Evolutionary conservation across 2,113 vertebrate genomes (phyloP).

Genomic region (Sprattus sprattus): DNA sequence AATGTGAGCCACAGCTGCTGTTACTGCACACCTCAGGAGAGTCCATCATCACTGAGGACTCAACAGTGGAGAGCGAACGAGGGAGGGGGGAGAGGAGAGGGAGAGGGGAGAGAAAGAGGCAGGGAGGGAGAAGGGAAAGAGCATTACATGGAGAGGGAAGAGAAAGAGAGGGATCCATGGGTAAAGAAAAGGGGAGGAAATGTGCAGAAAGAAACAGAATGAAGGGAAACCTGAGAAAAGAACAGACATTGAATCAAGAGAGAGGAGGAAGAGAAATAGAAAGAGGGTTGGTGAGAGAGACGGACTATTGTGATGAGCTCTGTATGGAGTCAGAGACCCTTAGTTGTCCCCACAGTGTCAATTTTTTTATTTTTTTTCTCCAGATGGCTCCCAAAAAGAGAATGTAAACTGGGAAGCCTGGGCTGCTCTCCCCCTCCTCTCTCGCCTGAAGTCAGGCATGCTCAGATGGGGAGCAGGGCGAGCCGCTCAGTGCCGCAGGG

Average conservation of each 20-base stretch:
- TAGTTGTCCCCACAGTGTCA: constrained; percentile 41
- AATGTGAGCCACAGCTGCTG: constrained; percentile 66
- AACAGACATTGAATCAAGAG: background rate
- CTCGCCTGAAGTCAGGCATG: background rate
- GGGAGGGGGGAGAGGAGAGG: constrained; percentile 13
- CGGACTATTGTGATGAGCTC: background rate
- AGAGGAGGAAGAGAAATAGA: constrained; percentile 40
- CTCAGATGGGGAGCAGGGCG: background rate
- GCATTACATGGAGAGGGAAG: constrained; percentile 15
- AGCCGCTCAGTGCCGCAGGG: background rate
- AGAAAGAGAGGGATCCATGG: constrained; percentile 12
- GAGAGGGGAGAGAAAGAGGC: constrained; percentile 10
- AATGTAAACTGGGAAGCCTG: background rate
- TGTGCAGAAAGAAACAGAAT: background rate
- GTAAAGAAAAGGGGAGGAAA: background rate
- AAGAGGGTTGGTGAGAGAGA: constrained; percentile 22
- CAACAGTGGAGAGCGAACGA: constrained; percentile 38
- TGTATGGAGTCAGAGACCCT: background rate
- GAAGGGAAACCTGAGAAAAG: background rate
- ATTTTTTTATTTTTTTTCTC: background rate
- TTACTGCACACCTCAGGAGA: constrained; percentile 65
- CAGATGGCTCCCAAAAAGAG: background rate
- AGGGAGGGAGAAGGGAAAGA: constrained; percentile 7
- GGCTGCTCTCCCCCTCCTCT: background rate
- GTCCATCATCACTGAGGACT: constrained; percentile 70